phyloP scores from a whole-genome alignment of 2,113 vertebrate genomes.

The Seriola dumerili region DNA sequence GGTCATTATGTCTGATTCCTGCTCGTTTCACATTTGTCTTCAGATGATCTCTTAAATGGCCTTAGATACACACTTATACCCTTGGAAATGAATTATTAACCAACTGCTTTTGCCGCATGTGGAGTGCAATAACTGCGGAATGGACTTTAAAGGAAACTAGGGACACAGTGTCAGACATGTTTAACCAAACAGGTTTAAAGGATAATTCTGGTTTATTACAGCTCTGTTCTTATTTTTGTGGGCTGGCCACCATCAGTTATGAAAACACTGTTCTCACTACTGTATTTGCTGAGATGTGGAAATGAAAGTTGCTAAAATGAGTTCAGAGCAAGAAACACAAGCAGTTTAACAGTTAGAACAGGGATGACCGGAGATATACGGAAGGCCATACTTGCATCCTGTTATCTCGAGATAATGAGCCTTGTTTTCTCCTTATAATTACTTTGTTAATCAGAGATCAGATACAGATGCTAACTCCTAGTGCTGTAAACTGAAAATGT shows the following conservation, averaged over 20 bases:
- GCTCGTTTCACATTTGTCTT: constrained; percentile 38
- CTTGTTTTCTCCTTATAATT: no score
- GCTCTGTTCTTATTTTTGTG: not conserved
- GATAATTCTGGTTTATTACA: not conserved
- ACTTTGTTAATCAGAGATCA: no score
- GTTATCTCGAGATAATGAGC: no score
- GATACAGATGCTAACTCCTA: no score
- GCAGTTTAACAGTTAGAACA: not conserved
- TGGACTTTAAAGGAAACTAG: not conserved
- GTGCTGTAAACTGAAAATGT: no score
- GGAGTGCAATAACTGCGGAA: not conserved
- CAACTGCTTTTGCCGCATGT: not conserved
- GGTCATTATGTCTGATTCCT: constrained; percentile 35
- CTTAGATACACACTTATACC: constrained; percentile 6
- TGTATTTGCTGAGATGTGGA: not conserved
- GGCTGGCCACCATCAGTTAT: not conserved
- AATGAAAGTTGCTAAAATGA: not conserved
- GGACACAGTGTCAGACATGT: not conserved
- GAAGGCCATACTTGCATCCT: no score
- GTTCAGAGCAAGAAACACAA: not conserved
- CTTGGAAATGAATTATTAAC: constrained; percentile 23
- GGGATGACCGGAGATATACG: no score
- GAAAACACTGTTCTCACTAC: not conserved
- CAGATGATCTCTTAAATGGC: constrained; percentile 19
- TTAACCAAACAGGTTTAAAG: not conserved